A percentile compares a stretch with the other conserved stretches of the same genome.
phyloP scores from a whole-genome alignment of 2,113 vertebrate species.

The Hemiscyllium ocellatum region DNA sequence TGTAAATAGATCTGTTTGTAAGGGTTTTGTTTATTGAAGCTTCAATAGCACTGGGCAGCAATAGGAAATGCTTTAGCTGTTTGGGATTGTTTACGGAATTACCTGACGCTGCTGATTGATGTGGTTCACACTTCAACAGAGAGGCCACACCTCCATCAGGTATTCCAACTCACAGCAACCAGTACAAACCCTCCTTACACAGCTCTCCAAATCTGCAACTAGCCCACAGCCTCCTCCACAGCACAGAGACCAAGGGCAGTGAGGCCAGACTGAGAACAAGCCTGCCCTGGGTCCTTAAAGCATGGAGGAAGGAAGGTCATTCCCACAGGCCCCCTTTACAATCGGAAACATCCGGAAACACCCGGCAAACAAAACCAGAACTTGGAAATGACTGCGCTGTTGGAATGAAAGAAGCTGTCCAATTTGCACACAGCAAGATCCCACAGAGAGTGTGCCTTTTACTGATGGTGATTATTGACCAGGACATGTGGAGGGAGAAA shows the following conservation, averaged over 20 bases:
- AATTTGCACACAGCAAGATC: not conserved
- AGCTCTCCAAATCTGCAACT: not conserved
- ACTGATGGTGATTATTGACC: not conserved
- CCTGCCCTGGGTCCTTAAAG: not conserved
- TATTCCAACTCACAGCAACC: not conserved
- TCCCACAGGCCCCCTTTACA: not conserved
- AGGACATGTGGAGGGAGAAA: too few species aligned
- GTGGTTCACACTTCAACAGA: not conserved
- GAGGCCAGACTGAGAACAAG: not conserved
- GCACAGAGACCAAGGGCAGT: not conserved
- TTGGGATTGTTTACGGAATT: not conserved
- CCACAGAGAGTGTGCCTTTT: not conserved
- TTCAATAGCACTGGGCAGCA: not conserved
- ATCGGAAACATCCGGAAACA: not conserved
- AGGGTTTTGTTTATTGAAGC: not conserved
- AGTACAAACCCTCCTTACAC: not conserved
- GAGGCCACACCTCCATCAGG: not conserved
- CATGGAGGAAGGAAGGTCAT: not conserved
- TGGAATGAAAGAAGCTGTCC: not conserved
- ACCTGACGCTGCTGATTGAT: not conserved
- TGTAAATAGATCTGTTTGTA: not conserved
- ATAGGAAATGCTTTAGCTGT: slow-evolving; percentile 13
- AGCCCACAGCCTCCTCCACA: not conserved
- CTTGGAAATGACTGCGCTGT: not conserved
- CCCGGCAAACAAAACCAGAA: too few species aligned